Evolutionary conservation across 2,113 vertebrate species (phyloP), one percentile per base, ranked within the genome.

Genomic region (Thoracochromis brauschi): DNA sequence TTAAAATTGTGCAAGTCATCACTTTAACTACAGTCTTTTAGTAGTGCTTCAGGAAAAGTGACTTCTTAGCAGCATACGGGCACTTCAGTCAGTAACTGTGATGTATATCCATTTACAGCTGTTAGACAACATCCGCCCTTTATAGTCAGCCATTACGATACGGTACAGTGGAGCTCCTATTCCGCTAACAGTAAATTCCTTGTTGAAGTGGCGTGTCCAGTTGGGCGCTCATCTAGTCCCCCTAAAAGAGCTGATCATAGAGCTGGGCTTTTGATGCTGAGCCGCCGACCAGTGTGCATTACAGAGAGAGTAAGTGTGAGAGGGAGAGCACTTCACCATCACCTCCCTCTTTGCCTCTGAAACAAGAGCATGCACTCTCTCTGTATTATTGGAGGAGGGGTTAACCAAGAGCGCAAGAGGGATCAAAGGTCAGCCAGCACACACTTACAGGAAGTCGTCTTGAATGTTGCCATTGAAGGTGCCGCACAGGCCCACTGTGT

Each of bases 401-500:
- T 88, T 81, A 73, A 26, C 4, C 3, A 40, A 68, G 85, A 80
- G 71, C 29, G 35, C 21, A 21, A 40, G 54, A 83, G 75, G 75
- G 88, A 85, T 93, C 75, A 84, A 31, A 84, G 86, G 86, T 85
- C 84, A 31, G 82, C 42, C 8, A 9, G 47, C 79, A 13, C 86
- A 85, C 80, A 95, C 98, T 86, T 96, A 99, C 98, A 99, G 94
- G 93, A 99, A 99, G 81, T 99, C 98, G 8, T 99, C 98, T 87
- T 99, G 98, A 21, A 95, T 97, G 93, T 99, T 99, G 89, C 97
- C 98, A 40, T 99, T 99, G 96, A 99, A 99, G 88, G 98, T 99
- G 87, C 98, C 98, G 26, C 98, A 99, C 63, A 99, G 97, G 17
- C 98, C 98, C 84, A 97, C 94, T 0, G 98, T 99, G 91, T 99